Percentiles rank a stretch among this genome's conserved stretches.
phyloP scores from a whole-genome alignment of 2,888 invertebrate genomes.

The Drosophila infuscata region DNA sequence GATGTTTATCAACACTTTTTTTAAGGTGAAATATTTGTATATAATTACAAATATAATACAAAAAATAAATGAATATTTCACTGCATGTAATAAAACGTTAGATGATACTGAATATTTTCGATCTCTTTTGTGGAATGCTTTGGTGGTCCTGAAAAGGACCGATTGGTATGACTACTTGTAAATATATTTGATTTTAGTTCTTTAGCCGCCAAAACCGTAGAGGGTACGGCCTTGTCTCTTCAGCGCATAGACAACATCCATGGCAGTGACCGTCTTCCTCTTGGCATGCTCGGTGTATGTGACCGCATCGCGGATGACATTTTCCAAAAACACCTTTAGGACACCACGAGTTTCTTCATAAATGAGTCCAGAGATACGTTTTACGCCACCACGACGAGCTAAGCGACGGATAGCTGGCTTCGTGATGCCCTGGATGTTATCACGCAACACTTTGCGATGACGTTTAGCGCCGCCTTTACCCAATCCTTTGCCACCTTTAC shows the following conservation, averaged over 20 bases:
- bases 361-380: conserved; percentile 90
- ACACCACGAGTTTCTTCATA: conserved; percentile 93
- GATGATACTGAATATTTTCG: not conserved
- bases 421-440: conserved; percentile 93
- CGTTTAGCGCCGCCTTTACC: conserved; percentile 86
- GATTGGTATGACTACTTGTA: not conserved
- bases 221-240: conserved; percentile 93
- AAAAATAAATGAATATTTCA: not conserved
- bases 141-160: conserved; percentile 2
- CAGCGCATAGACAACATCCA: conserved; percentile 95
- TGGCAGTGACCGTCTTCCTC: conserved; percentile 94
- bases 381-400: conserved; percentile 90
- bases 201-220: conserved; percentile 91
- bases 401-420: conserved; percentile 92
- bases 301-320: conserved; percentile 93
- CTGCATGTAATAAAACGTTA: not conserved
- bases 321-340: conserved; percentile 92
- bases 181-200: not conserved
- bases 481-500: conserved; percentile 83
- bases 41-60: not conserved
- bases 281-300: conserved; percentile 95
- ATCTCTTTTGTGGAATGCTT: not conserved
- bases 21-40: not conserved
- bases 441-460: conserved; percentile 91
- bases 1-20: not conserved